phyloP scores from a whole-genome alignment of 1,140 invertebrate species.

The Euwallacea similis region DNA sequence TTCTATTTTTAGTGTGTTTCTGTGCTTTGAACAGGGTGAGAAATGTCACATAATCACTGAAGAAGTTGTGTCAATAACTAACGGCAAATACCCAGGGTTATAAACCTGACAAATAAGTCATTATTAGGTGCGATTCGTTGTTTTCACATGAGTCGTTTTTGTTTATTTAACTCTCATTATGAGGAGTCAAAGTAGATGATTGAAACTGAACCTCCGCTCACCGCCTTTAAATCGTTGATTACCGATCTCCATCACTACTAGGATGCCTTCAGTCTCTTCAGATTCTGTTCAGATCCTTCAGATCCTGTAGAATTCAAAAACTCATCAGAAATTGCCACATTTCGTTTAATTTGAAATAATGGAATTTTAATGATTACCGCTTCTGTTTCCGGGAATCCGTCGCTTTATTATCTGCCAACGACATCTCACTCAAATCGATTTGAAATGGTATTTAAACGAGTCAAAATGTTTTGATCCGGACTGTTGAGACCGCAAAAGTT shows the following conservation, averaged over 20 bases:
- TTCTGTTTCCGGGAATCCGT: too few relatives aligned
- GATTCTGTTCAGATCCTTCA: too few relatives aligned
- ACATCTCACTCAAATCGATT: too few relatives aligned
- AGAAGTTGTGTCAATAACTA: conserved; percentile 22
- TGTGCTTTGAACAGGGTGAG: conserved; percentile 17
- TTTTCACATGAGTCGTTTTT: conserved; percentile 22
- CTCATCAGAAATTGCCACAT: too few relatives aligned
- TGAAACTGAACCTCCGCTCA: too few relatives aligned
- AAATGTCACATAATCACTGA: conserved; percentile 29
- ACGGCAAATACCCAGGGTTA: conserved; percentile 13
- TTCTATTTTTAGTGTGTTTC: conserved; percentile 9
- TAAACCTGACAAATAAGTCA: conserved; percentile 22
- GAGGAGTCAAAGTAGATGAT: too few relatives aligned
- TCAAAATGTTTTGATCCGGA: not conserved
- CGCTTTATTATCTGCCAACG: too few relatives aligned
- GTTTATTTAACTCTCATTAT: not conserved
- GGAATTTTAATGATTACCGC: not conserved
- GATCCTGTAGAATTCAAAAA: too few relatives aligned
- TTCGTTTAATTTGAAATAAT: not conserved
- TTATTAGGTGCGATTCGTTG: conserved; percentile 18
- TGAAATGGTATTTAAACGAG: too few relatives aligned
- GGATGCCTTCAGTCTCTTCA: too few relatives aligned
- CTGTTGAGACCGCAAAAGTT: not conserved
- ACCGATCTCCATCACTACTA: too few relatives aligned
- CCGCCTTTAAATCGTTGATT: too few relatives aligned